Evolutionary conservation across 1,140 invertebrate genomes (phyloP).

Genomic region (Harlomillsia oculata): DNA sequence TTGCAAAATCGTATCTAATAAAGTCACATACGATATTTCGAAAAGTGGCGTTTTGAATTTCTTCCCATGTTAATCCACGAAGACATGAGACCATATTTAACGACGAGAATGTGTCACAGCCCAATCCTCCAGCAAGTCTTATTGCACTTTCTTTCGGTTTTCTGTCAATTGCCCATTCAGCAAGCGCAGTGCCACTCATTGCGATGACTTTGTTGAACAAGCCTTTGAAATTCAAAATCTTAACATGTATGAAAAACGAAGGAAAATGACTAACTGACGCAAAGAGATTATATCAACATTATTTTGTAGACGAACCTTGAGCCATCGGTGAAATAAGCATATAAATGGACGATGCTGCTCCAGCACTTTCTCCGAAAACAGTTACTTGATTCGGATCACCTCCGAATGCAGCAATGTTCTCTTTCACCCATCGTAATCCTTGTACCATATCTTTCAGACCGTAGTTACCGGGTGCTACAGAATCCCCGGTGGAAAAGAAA

Average conservation of each 20-base stretch:
- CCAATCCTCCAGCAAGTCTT: constrained; percentile 4
- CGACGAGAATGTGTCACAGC: neutral
- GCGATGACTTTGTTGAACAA: constrained; percentile 13
- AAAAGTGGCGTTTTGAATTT: too few relatives aligned
- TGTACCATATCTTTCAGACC: constrained; percentile 39
- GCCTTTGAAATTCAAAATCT: constrained; percentile 7
- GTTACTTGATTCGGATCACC: constrained; percentile 38
- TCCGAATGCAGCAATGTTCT: constrained; percentile 39
- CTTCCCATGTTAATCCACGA: too few relatives aligned
- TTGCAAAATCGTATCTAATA: too few relatives aligned
- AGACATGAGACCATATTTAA: constrained; percentile 15
- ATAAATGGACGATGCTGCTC: neutral
- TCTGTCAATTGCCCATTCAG: constrained; percentile 17
- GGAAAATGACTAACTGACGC: too few relatives aligned
- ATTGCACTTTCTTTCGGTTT: constrained; percentile 1
- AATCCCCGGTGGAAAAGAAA: constrained; percentile 40
- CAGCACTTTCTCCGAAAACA: constrained; percentile 17
- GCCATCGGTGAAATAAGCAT: constrained; percentile 8
- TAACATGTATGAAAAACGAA: too few relatives aligned
- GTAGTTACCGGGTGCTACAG: constrained; percentile 39
- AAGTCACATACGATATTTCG: too few relatives aligned
- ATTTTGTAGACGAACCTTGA: too few relatives aligned
- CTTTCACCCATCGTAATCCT: constrained; percentile 38
- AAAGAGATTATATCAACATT: too few relatives aligned
- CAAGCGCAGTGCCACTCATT: constrained; percentile 7